Conservation (phyloP, 2,888 invertebrate genomes). For the Elmis aenea region DNA sequence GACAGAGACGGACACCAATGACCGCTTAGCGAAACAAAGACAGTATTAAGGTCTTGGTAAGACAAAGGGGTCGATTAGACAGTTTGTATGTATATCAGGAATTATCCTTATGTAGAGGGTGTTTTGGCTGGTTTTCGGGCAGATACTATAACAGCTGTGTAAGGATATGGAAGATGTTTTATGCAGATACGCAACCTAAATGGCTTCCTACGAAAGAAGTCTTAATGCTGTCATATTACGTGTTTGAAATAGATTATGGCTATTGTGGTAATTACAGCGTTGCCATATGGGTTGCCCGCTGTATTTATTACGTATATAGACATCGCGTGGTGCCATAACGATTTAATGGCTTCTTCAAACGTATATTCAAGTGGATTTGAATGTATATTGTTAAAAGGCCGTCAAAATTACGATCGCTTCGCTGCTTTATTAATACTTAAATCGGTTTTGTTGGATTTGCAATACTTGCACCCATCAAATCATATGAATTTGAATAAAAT, state of each 20-base stretch:
- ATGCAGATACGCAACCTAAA: conserved; percentile 43
- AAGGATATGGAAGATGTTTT: conserved; percentile 43
- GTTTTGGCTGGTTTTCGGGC: conserved; percentile 35
- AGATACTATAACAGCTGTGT: conserved; percentile 39
- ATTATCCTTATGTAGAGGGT: conserved; percentile 26
- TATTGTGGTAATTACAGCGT: conserved; percentile 45
- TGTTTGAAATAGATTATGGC: conserved; percentile 48
- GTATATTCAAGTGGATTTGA: no score
- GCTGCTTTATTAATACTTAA: no score
- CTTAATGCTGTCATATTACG: conserved; percentile 48
- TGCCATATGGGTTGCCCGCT: conserved; percentile 41
- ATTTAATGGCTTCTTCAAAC: conserved; percentile 36
- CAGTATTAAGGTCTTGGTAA: conserved; percentile 27
- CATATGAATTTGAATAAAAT: no score
- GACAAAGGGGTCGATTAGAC: conserved; percentile 44
- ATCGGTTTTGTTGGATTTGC: no score
- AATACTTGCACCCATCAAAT: no score
- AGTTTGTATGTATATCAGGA: conserved; percentile 43
- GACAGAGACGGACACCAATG: conserved; percentile 25
- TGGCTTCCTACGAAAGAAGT: conserved; percentile 45
- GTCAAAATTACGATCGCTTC: no score
- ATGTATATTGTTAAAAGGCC: no score
- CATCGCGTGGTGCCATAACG: conserved; percentile 39
- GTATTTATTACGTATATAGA: conserved; percentile 32
- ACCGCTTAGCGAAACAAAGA: conserved; percentile 20